Evolutionary conservation across 1,140 invertebrate genomes (phyloP), one percentile per base, ranked within the genome.

Genomic region (Drosophila hydei): DNA sequence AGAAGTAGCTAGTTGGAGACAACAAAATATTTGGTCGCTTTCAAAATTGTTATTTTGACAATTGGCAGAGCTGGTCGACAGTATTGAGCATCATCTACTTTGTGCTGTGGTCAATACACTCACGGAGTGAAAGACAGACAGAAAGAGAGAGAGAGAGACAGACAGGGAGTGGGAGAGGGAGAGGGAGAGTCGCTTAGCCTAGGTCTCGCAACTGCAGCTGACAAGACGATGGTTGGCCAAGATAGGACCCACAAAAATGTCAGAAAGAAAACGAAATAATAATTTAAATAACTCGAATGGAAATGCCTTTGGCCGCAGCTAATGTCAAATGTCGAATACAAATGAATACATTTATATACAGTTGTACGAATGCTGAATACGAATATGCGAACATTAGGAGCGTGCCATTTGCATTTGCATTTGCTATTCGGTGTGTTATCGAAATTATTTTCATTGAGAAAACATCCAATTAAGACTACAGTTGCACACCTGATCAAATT

Each of bases 1-100:
- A n/a, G 23, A 14, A 25, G 50, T 67, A 67, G 64, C 63, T 48
- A 58, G 68, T 42, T 0, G 16, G 18, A 56, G 45, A 42, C 51
- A 77, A 67, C 60, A 70, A 76, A 85, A 84, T 84, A 84, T 84
- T 83, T 79, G 73, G 47, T 85, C 60, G 69, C 70, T 69, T 55
- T 51, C 38, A 23, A 80, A 87, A 87, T 85, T 80, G 81, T 87
- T 85, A 87, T 85, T 65, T 76, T 77, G 77, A 64, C 80, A 87
- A 67, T 63, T 80, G 75, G 77, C 72, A 79, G 76, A 48, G 54
- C 38, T 12, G 38, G 21, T 18, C 71, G 50, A n/a, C 21, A 25
- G 38, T 30, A 55, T 63, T 33, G 38, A 27, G 52, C 55, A 64
- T 33, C 45, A 8, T 51, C 11, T 23, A n/a, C 40, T 59, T 60